Percentiles rank a stretch among this genome's conserved stretches.
These are phyloP conservation scores for Eulemur albifrons DNA, from an alignment of 2,797 vertebrate species.

Conservation along the genomic window DNA sequence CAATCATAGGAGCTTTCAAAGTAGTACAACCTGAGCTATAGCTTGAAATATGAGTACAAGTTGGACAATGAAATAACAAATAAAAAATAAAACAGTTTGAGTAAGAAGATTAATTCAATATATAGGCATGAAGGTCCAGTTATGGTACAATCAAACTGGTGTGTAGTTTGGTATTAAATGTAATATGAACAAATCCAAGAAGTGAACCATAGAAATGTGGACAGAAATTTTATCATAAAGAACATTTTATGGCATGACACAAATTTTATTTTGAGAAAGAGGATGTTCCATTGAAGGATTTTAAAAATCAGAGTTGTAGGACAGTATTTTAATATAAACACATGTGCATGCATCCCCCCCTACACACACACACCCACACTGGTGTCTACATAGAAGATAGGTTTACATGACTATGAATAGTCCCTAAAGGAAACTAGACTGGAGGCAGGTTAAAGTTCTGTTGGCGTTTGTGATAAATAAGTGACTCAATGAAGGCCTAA, in stretches of 20 bases:
- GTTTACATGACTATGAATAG: neutral
- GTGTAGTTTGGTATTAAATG: neutral
- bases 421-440: neutral
- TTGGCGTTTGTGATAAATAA: neutral
- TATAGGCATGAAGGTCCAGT: neutral
- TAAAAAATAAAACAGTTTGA: neutral
- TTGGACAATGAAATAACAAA: neutral
- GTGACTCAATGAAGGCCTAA: neutral
- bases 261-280: neutral
- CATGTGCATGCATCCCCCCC: too few relatives aligned
- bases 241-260: neutral
- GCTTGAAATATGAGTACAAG: neutral
- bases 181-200: neutral
- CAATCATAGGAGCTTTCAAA: neutral
- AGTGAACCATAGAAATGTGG: neutral
- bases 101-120: neutral
- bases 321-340: neutral
- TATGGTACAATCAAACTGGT: neutral
- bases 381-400: neutral
- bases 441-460: neutral
- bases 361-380: neutral
- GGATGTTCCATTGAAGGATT: neutral
- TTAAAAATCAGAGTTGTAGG: neutral
- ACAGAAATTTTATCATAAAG: neutral
- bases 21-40: neutral